Base-by-base conservation (phyloP, 2,888 invertebrate genomes). In the Cheilosia urbana region DNA sequence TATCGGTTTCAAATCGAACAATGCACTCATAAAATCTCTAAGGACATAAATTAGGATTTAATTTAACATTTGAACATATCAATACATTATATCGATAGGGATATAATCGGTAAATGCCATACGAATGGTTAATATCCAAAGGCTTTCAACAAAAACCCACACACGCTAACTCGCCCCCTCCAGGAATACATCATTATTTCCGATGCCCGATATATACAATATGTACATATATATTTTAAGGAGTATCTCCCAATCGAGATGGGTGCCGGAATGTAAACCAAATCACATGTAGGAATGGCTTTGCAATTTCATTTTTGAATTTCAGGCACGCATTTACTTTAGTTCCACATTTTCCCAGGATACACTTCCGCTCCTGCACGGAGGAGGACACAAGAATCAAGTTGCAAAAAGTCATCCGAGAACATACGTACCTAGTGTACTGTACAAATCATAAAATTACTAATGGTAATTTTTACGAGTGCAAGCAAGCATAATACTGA, bases 401-500 rank as follows among this genome's bases (percentile, higher is more conserved):
- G 21, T 17, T 13, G 24, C 27, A 42, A 19, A 57, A 57, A 30
- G 57, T 57, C 45, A 68, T 45, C 55, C 45, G 66, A 27, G 19
- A 63, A 40, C 17, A 27, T n/a, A 49, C 13, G 2, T 34, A 37
- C 11, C 57, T 42, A 45, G 27, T 27, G 27, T 27, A 6, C 27
- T 27, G 45, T 6, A 63, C 83, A 78, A 83, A 78, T 83, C 83
- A 83, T 78, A 83, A 55, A 68, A 68, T 55, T 78, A 49, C 73
- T 68, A 63, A 83, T 78, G 83, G 78, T 73, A 68, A 73, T 62
- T 72, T 82, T 66, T 55, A 77, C 65, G 55, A 72, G 49, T 49
- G 51, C 60, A 42, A 55, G 47, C 47, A 30, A 66, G 69, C 55
- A 66, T 69, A 81, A 47, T 53, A 55, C 19, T 57, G 11, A 58